Conservation (phyloP, 2,888 invertebrate genomes). For the Luffia ferchaultella region DNA sequence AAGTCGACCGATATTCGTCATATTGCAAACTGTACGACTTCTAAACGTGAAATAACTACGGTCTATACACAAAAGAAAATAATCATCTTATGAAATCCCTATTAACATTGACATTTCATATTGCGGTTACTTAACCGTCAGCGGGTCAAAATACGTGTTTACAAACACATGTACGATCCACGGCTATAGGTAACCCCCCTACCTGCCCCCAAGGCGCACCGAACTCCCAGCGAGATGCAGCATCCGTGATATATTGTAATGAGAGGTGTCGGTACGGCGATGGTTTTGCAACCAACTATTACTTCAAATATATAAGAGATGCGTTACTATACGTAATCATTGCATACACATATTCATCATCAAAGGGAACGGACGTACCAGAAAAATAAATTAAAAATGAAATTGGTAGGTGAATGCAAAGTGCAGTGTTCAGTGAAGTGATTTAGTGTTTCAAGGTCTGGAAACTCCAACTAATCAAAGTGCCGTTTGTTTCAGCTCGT, state of each 20-base stretch:
- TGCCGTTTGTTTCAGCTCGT: slow-evolving; percentile 39
- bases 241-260: slow-evolving; percentile 19
- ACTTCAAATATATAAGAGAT: slow-evolving; percentile 60
- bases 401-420: slow-evolving; percentile 42
- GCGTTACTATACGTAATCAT: slow-evolving; percentile 46
- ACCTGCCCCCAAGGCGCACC: slow-evolving; percentile 8
- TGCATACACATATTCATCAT: slow-evolving; percentile 40
- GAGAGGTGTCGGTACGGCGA: slow-evolving; percentile 24
- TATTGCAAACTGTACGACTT: neutral
- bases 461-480: neutral
- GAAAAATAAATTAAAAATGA: slow-evolving; percentile 40
- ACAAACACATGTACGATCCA: slow-evolving; percentile 24
- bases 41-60: slow-evolving; percentile 19
- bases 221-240: slow-evolving; percentile 8
- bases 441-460: slow-evolving; percentile 3
- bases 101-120: slow-evolving; percentile 51
- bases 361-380: slow-evolving; percentile 33
- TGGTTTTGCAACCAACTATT: slow-evolving; percentile 47
- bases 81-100: slow-evolving; percentile 33
- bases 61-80: slow-evolving; percentile 24
- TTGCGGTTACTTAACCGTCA: slow-evolving; percentile 33
- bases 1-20: neutral
- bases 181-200: neutral
- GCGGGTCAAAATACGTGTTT: slow-evolving; percentile 30
- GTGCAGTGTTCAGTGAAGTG: slow-evolving; percentile 20